These are phyloP conservation scores for Megaceryle torquata DNA, from an alignment of 2,113 vertebrate species.

Conservation along the genomic window DNA sequence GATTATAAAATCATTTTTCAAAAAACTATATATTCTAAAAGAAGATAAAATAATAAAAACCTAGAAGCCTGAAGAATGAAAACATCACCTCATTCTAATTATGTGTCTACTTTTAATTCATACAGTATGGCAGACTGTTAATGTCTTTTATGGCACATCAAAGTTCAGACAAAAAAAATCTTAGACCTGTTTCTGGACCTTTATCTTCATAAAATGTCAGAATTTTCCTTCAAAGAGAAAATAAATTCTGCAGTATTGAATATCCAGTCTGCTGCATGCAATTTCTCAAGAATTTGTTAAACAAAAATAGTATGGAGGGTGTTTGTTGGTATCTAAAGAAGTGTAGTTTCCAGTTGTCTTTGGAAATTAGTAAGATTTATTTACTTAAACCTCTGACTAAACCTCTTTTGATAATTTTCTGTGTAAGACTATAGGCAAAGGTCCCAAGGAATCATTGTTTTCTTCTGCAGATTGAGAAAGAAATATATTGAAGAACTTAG, in stretches of 20 bases:
- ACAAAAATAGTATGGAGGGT: neutral
- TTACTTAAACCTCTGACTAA: neutral
- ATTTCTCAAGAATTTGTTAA: neutral
- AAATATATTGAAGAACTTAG: neutral
- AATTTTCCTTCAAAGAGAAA: neutral
- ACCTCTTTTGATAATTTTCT: neutral
- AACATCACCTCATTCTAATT: neutral
- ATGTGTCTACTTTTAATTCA: neutral
- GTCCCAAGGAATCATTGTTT: neutral
- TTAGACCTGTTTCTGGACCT: neutral
- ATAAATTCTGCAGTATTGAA: neutral
- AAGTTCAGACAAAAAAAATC: neutral
- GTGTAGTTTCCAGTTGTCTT: neutral
- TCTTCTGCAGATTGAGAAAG: neutral
- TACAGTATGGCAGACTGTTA: neutral
- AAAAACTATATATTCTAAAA: no score
- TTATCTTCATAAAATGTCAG: neutral
- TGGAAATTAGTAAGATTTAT: neutral
- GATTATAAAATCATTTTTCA: no score
- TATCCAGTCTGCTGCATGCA: neutral
- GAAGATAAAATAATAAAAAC: no score
- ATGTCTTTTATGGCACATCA: neutral
- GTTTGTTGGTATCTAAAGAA: neutral
- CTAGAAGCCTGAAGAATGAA: neutral
- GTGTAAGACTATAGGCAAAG: neutral